These are phyloP conservation scores for Echinarachnius parma DNA, from an alignment of 53 echinoderm and acorn worm genomes.

Conservation along the genomic window DNA sequence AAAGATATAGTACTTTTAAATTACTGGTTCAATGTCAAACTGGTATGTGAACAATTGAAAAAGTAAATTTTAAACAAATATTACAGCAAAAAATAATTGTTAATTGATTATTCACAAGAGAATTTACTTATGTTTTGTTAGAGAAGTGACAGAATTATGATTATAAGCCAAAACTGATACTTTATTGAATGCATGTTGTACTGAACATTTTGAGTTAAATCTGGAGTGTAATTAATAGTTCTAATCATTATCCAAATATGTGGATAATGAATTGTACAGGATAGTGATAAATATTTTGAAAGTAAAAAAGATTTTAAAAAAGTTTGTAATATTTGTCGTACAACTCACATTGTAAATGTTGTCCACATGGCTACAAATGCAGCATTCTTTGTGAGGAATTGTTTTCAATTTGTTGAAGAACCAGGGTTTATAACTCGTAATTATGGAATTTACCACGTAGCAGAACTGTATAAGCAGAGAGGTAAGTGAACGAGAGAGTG, in stretches of 20 bases:
- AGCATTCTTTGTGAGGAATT: too few relatives aligned
- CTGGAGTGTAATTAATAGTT: background rate
- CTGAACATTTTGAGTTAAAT: too few relatives aligned
- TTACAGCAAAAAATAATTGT: too few relatives aligned
- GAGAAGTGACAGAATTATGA: too few relatives aligned
- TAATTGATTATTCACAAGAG: too few relatives aligned
- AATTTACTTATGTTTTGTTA: background rate
- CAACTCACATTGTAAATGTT: background rate
- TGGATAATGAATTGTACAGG: background rate
- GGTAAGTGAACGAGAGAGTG: too few relatives aligned
- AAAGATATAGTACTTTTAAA: too few relatives aligned
- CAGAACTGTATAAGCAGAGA: too few relatives aligned
- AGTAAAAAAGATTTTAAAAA: background rate
- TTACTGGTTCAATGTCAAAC: conserved; percentile 5
- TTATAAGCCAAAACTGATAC: conserved; percentile 27
- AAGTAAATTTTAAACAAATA: conserved; percentile 2
- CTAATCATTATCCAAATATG: background rate
- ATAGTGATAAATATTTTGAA: background rate
- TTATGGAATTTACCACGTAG: too few relatives aligned
- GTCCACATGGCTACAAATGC: conserved; percentile 1
- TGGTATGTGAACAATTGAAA: background rate
- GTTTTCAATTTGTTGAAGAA: too few relatives aligned
- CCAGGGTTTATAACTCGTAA: too few relatives aligned
- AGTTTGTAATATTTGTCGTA: background rate
- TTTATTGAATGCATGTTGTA: conserved; percentile 43